Conservation (phyloP, 2,797 vertebrate species). For the Sparus aurata region DNA sequence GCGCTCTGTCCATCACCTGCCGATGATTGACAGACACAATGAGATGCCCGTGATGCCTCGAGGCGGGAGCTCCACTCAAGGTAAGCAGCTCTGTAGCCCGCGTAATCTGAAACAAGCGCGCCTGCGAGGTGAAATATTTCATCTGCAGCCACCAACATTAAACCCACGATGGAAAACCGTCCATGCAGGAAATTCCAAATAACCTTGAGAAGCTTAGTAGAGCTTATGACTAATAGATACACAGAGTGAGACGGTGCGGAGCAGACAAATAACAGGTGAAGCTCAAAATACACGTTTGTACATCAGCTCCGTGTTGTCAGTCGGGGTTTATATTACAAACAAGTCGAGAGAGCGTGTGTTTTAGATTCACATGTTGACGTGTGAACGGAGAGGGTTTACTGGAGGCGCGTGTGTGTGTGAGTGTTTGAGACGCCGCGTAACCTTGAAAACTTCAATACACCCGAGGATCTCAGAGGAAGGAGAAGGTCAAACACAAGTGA, state of each 20-base stretch:
- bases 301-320: background rate
- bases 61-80: background rate
- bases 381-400: background rate
- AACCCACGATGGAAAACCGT: slow-evolving; percentile 31
- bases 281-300: background rate
- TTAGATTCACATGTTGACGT: background rate
- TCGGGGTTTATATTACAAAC: background rate
- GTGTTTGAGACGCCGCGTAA: background rate
- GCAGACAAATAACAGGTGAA: slow-evolving; percentile 17
- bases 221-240: slow-evolving; percentile 45
- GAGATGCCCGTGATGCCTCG: slow-evolving; percentile 15
- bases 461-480: background rate
- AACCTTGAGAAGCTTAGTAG: slow-evolving; percentile 46
- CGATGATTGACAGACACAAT: slow-evolving; percentile 41
- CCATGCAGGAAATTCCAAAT: slow-evolving; percentile 52
- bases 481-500: slow-evolving; percentile 18
- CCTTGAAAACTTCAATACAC: slow-evolving; percentile 18
- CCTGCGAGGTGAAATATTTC: slow-evolving; percentile 47
- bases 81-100: slow-evolving; percentile 19
- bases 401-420: background rate
- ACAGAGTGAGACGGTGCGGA: slow-evolving; percentile 5
- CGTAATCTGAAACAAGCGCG: slow-evolving; percentile 16
- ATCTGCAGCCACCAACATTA: slow-evolving; percentile 30
- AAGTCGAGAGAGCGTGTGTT: background rate
- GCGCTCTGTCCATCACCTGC: slow-evolving; percentile 29